phyloP scores from a whole-genome alignment of 2,888 invertebrate genomes.

The Chrysolina oricalcia region DNA sequence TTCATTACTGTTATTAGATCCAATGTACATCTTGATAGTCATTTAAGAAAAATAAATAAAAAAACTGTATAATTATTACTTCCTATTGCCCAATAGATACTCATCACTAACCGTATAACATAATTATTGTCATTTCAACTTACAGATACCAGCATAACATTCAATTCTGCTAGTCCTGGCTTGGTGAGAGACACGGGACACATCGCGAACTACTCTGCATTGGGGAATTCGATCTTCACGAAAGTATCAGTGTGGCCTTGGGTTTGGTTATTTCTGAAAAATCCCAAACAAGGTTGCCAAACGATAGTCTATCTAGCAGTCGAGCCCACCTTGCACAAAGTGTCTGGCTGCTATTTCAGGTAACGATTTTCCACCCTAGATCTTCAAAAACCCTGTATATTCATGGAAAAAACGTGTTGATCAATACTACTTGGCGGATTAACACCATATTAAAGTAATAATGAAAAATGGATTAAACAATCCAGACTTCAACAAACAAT shows the following conservation, averaged over 20 bases:
- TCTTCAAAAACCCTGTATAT: too few species aligned
- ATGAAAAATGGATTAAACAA: too few species aligned
- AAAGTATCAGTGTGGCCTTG: slow-evolving; percentile 78
- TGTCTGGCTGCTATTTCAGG: slow-evolving; percentile 81
- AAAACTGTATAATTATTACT: too few species aligned
- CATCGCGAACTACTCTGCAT: slow-evolving; percentile 74
- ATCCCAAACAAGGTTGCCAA: slow-evolving; percentile 81
- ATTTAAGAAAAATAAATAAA: too few species aligned
- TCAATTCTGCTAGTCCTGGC: slow-evolving; percentile 82
- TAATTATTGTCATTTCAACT: slow-evolving; percentile 6
- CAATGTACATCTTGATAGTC: too few species aligned
- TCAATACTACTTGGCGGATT: too few species aligned
- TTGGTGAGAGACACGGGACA: slow-evolving; percentile 78
- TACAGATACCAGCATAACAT: slow-evolving; percentile 78
- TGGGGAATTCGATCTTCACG: slow-evolving; percentile 73
- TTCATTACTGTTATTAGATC: too few species aligned
- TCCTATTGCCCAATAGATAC: too few species aligned
- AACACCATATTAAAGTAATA: too few species aligned
- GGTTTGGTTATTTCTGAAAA: slow-evolving; percentile 81
- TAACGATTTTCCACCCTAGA: slow-evolving; percentile 63
- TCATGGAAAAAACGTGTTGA: too few species aligned
- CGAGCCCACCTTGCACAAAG: slow-evolving; percentile 76
- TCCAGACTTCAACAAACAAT: too few species aligned
- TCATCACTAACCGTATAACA: too few species aligned
- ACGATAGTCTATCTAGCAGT: slow-evolving; percentile 79